Conservation (phyloP, 2,113 vertebrate species). For the Callocephalon fimbriatum region DNA sequence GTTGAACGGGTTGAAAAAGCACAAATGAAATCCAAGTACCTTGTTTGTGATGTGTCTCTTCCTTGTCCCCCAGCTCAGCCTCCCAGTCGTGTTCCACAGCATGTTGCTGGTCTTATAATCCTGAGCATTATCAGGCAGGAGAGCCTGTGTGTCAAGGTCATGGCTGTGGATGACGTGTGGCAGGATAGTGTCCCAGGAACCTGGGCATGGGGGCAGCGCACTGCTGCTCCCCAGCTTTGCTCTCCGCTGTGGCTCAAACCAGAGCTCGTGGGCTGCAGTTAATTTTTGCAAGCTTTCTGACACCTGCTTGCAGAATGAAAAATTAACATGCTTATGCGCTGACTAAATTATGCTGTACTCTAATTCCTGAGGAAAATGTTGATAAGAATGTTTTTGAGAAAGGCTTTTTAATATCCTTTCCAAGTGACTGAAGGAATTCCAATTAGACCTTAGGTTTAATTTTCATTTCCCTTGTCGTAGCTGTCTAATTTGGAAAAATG, state of each 20-base stretch:
- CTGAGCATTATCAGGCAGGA: fast-evolving
- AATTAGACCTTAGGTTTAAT: constrained; percentile 44
- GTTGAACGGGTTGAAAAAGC: background rate
- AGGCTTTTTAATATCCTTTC: constrained; percentile 54
- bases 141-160: background rate
- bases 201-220: background rate
- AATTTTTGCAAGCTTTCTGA: background rate
- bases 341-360: constrained; percentile 51
- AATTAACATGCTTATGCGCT: constrained; percentile 47
- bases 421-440: constrained; percentile 57
- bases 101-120: background rate
- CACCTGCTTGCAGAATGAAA: constrained; percentile 11
- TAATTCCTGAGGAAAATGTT: constrained; percentile 65
- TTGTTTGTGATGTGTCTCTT: background rate
- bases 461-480: constrained; percentile 43
- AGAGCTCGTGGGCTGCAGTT: background rate
- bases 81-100: background rate
- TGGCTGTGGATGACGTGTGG: background rate
- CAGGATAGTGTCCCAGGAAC: background rate
- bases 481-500: constrained; percentile 57
- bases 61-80: background rate
- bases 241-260: background rate
- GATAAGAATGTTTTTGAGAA: constrained; percentile 52
- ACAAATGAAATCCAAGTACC: background rate
- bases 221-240: background rate